Evolutionary conservation across 2,888 invertebrate species (phyloP), one percentile per base, ranked within the genome.

Genomic region (Synanthedon myopaeformis): DNA sequence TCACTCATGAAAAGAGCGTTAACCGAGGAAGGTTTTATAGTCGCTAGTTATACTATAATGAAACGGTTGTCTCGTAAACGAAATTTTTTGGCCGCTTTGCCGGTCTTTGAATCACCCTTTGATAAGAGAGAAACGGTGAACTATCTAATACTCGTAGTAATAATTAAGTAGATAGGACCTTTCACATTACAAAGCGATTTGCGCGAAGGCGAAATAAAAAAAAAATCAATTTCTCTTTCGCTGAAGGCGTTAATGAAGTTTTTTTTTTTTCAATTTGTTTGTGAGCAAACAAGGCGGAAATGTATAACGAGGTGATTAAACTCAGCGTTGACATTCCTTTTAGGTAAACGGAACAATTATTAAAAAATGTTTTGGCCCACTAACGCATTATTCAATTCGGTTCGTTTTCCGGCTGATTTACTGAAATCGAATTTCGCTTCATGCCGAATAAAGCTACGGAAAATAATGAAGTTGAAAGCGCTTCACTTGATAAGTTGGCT

Each of bases 371-470:
- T 35, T 45, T 10, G n/a, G 45, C 11, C 12, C 45, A 45, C 45
- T 14, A 45, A 3, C 17, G 48, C 52, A 58, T 55, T 55, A 60
- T 55, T 58, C 56, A 56, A 63, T 61, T 56, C 57, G 61, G 56
- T 65, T 64, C 60, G 61, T 60, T 63, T 65, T 63, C 55, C 58
- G 59, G 58, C 59, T 61, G 60, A 63, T 60, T 62, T 55, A 59
- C 57, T 58, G n/a, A 61, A 65, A 62, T 68, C 56, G 65, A 64
- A 66, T 65, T 70, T 65, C 60, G 57, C 56, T 63, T 58, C 54
- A 61, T 60, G 61, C 54, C 57, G 60, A 66, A 45, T 57, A 67
- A 64, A 57, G 59, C 56, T 57, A 55, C 58, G 56, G 55, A 61
- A 64, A 45, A 45, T 45, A 45, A 65, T 58, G 57, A 59, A 51